Evolutionary conservation across 2,113 vertebrate species (phyloP).

Genomic region (Poeciliopsis occidentalis): DNA sequence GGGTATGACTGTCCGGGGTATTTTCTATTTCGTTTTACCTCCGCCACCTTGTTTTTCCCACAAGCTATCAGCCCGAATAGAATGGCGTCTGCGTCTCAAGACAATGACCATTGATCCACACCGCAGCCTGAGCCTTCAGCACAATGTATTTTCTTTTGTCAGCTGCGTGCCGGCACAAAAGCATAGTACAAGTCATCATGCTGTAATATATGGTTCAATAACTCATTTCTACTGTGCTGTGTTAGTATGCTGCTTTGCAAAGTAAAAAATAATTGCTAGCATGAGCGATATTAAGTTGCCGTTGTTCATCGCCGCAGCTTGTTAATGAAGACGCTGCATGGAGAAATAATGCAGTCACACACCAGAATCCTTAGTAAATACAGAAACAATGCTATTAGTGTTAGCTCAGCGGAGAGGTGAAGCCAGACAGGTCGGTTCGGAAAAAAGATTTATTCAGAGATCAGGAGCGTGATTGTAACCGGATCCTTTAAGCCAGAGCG

Average conservation of each 20-base stretch:
- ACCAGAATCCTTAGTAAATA: neutral
- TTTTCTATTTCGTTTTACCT: slow-evolving; percentile 74
- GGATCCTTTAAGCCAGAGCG: neutral
- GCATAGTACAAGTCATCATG: slow-evolving; percentile 10
- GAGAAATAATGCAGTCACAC: neutral
- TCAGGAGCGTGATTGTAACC: neutral
- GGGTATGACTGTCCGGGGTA: slow-evolving; percentile 53
- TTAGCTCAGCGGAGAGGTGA: neutral
- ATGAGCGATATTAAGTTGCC: neutral
- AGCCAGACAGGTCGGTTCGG: neutral
- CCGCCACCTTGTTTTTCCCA: slow-evolving; percentile 63
- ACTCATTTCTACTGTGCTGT: neutral
- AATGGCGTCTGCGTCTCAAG: slow-evolving; percentile 71
- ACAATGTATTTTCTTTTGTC: slow-evolving; percentile 46
- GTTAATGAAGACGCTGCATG: neutral
- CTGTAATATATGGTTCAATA: slow-evolving; percentile 7
- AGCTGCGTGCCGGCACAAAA: slow-evolving; percentile 21
- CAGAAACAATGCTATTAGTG: neutral
- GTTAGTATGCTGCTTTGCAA: neutral
- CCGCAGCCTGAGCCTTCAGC: slow-evolving; percentile 52
- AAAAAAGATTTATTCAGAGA: neutral
- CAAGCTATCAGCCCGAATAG: slow-evolving; percentile 71
- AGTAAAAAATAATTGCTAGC: neutral
- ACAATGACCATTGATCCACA: slow-evolving; percentile 69
- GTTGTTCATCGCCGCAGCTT: neutral